Conservation (phyloP, 1,140 invertebrate genomes). For the Zeugodacus cucurbitae region DNA sequence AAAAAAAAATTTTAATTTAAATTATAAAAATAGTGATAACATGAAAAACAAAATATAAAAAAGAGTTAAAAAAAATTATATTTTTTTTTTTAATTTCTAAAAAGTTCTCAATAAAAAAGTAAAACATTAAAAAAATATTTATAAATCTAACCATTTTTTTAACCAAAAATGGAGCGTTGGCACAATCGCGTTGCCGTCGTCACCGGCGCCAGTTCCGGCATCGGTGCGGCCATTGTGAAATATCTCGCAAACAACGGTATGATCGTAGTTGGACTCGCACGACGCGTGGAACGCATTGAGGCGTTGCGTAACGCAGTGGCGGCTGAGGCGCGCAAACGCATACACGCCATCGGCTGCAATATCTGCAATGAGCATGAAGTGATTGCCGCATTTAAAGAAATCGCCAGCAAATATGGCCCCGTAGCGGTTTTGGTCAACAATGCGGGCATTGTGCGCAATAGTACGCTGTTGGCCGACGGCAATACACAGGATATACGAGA, state of each 20-base stretch:
- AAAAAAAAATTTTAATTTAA: too few relatives aligned
- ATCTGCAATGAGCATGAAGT: slow-evolving; percentile 73
- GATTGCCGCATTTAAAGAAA: slow-evolving; percentile 70
- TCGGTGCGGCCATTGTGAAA: slow-evolving; percentile 71
- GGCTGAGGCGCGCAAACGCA: slow-evolving; percentile 44
- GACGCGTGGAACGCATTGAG: slow-evolving; percentile 71
- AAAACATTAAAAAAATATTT: too few relatives aligned
- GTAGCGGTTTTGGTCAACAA: slow-evolving; percentile 79
- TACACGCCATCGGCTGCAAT: slow-evolving; percentile 71
- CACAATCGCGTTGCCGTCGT: slow-evolving; percentile 73
- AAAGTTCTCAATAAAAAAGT: too few relatives aligned
- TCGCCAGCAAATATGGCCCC: slow-evolving; percentile 68
- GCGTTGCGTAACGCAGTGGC: slow-evolving; percentile 46
- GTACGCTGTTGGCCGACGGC: slow-evolving; percentile 72
- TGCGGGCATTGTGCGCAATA: slow-evolving; percentile 71
- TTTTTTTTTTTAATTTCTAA: too few relatives aligned
- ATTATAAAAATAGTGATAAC: too few relatives aligned
- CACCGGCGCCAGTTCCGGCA: slow-evolving; percentile 77
- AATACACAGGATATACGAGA: slow-evolving; percentile 42
- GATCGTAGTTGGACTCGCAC: slow-evolving; percentile 75
- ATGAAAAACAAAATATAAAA: too few relatives aligned
- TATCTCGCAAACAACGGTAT: slow-evolving; percentile 71
- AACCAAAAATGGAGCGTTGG: slow-evolving; percentile 72
- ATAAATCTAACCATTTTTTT: too few relatives aligned
- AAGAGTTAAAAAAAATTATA: too few relatives aligned